Evolutionary conservation across 2,113 vertebrate genomes (phyloP).

Genomic region (Rhizomys pruinosus): DNA sequence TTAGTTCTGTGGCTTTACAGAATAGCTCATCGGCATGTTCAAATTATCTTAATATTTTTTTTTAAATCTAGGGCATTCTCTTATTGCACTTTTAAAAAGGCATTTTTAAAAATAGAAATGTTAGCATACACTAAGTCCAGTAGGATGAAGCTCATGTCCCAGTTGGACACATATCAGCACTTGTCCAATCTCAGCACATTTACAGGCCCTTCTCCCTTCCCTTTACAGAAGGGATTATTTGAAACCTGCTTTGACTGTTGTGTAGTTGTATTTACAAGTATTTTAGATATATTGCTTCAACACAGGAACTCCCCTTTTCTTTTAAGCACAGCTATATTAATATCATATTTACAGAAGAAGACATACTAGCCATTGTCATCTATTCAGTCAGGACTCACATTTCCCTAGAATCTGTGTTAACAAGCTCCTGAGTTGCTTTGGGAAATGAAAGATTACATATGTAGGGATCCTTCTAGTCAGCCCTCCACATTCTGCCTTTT

Average conservation of each 20-base stretch:
- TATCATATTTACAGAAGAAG: background rate
- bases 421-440: background rate
- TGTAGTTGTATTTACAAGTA: background rate
- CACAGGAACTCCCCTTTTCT: background rate
- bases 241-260: background rate
- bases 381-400: background rate
- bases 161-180: background rate
- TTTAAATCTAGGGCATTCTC: background rate
- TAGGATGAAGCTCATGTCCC: background rate
- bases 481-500: background rate
- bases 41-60: background rate
- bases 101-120: conserved; percentile 1
- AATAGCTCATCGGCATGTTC: background rate
- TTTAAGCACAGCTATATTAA: background rate
- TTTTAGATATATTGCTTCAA: background rate
- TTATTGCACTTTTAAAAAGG: background rate
- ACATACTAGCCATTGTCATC: background rate
- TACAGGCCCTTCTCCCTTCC: background rate
- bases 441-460: background rate
- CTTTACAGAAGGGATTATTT: background rate
- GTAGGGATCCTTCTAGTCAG: background rate
- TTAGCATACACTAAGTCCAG: background rate
- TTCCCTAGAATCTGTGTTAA: background rate
- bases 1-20: background rate
- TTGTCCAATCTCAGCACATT: background rate